A percentile compares a stretch with the other conserved stretches of the same genome.
Conservation (phyloP, 2,888 invertebrate species). For the Ormyrus pomaceus region DNA sequence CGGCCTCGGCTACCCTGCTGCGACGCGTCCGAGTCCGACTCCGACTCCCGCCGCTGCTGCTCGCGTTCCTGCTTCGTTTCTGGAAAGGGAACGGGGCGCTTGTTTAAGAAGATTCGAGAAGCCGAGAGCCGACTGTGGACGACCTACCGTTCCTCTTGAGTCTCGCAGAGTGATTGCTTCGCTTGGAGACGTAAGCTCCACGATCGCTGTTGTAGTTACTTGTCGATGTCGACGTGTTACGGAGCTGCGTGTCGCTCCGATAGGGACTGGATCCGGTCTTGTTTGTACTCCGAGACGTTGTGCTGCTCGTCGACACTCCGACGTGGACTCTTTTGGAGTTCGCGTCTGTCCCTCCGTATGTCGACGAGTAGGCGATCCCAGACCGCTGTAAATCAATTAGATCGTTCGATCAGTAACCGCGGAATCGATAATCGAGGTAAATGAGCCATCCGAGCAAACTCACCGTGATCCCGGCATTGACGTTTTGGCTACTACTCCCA, state of each 20-base stretch:
- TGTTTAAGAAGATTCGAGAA: background rate
- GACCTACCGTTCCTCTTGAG: conserved; percentile 52
- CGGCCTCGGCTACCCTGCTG: conserved; percentile 81
- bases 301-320: conserved; percentile 96
- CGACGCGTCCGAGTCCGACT: conserved; percentile 89
- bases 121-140: background rate
- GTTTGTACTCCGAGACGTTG: conserved; percentile 94
- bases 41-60: conserved; percentile 79
- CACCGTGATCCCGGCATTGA: conserved; percentile 78
- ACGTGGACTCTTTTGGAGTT: conserved; percentile 85
- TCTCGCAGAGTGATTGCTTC: conserved; percentile 63
- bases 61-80: conserved; percentile 50
- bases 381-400: conserved; percentile 79
- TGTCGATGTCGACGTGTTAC: conserved; percentile 90
- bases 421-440: background rate
- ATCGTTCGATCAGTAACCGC: conserved; percentile 49
- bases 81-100: background rate
- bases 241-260: conserved; percentile 88
- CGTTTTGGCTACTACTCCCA: conserved; percentile 85
- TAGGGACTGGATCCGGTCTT: conserved; percentile 97
- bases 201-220: conserved; percentile 86
- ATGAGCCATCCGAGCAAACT: conserved; percentile 58
- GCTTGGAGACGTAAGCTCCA: conserved; percentile 70
- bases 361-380: conserved; percentile 88
- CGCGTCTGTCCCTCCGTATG: conserved; percentile 84